A percentile compares a stretch with the other conserved stretches of the same genome.
Conservation (phyloP, 2,113 vertebrate genomes). For the Catharus bicknelli region DNA sequence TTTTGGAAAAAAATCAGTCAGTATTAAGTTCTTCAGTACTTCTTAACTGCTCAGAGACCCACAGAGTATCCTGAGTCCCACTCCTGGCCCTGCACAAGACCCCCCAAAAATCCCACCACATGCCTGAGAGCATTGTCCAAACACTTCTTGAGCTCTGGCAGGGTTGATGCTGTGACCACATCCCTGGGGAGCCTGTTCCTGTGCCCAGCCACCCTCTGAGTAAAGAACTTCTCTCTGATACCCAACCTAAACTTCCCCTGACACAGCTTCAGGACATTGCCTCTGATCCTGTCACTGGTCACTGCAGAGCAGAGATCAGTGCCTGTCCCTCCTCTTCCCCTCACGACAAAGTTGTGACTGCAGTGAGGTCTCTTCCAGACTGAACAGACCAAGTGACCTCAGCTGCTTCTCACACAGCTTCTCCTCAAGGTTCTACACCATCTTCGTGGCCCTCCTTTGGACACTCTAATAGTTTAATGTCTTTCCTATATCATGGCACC, state of each 20-base stretch:
- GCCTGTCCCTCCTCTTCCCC: not conserved
- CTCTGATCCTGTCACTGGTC: not conserved
- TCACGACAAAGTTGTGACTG: not conserved
- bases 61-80: not conserved
- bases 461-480: not conserved
- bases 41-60: not conserved
- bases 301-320: not conserved
- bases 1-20: not conserved
- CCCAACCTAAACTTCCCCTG: not conserved
- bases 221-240: not conserved
- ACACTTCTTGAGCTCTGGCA: not conserved
- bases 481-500: not conserved
- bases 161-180: not conserved
- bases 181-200: not conserved
- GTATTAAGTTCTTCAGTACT: not conserved
- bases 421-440: not conserved
- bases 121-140: not conserved
- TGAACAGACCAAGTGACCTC: not conserved
- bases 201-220: not conserved
- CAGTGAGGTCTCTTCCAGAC: not conserved
- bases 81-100: not conserved
- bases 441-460: not conserved
- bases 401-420: rapidly evolving
- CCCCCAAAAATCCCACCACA: not conserved
- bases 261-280: not conserved